Base-by-base conservation (phyloP, 2,113 vertebrate genomes). In the Struthio camelus region DNA sequence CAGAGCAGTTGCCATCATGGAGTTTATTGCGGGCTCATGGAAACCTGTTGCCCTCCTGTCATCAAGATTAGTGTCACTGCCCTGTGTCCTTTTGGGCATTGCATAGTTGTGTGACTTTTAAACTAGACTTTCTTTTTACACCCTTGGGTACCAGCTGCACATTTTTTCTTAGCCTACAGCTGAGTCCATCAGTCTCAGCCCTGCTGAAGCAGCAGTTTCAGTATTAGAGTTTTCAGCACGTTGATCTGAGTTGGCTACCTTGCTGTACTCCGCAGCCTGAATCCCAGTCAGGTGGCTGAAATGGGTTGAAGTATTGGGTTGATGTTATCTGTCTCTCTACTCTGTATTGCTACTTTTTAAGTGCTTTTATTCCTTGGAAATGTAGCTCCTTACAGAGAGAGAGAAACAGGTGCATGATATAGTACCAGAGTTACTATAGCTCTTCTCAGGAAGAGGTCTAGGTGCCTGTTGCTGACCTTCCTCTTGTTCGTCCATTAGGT, bases 401-500 rank as follows among this genome's bases (percentile, higher is more conserved):
- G 14, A 61, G 85, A 40, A 62, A 34, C 51, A 91, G 62, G 53
- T 3, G 36, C 25, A 8, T 0, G 0, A 3, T 12, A 1, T 9
- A 2, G 14, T 22, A 59, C 38, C 61, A 14, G 9, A 25, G 48
- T 22, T 38, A 7, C 50, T 12, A 0, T 14, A 54, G 71, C 27
- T 62, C 32, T 75, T 42, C 14, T 20, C 30, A 64, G 80, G 46
- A 36, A 40, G 24, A 58, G 59, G 24, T 16, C 14, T 30, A 24
- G 34, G n/a, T 46, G 10, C 38, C 51, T 78, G 36, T 8, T 71
- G n/a, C 75, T 94, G 85, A 94, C 44, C 36, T 51, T 76, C 36
- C 22, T 84, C 76, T 40, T 62, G 56, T 56, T 77, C 44, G 11
- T 42, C n/a, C n/a, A 10, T 19, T 7, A 99, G 99, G 99, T 99